Percentiles rank a stretch among this genome's conserved stretches.
Evolutionary conservation across 2,888 invertebrate species (phyloP).

Genomic region (Ormyrus nitidulus): DNA sequence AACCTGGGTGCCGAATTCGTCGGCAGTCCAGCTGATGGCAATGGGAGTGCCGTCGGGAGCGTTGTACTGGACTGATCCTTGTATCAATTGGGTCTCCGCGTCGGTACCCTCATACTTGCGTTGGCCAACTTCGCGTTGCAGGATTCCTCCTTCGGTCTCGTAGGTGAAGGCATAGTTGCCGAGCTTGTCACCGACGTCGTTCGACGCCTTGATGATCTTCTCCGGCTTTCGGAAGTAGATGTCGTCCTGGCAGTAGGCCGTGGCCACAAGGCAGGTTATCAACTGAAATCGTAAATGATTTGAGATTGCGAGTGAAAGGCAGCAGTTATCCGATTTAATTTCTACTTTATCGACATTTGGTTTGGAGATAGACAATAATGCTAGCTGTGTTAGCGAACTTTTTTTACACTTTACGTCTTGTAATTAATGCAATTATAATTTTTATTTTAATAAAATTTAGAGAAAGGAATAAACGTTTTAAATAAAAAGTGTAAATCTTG

Average conservation of each 20-base stretch:
- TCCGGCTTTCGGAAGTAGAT: conserved; percentile 71
- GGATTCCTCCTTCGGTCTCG: conserved; percentile 73
- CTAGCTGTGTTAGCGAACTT: too few relatives aligned
- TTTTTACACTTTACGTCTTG: too few relatives aligned
- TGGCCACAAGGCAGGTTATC: conserved; percentile 10
- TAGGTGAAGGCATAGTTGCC: conserved; percentile 71
- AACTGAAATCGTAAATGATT: conserved; percentile 24
- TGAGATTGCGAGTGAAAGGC: too few relatives aligned
- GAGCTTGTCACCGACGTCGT: conserved; percentile 69
- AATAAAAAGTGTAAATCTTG: too few relatives aligned
- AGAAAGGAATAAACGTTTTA: too few relatives aligned
- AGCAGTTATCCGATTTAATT: too few relatives aligned
- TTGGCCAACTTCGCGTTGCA: conserved; percentile 69
- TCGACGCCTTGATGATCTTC: conserved; percentile 67
- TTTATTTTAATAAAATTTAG: too few relatives aligned
- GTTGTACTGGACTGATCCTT: conserved; percentile 73
- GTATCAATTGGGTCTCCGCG: conserved; percentile 72
- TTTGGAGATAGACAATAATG: too few relatives aligned
- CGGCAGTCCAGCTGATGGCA: conserved; percentile 73
- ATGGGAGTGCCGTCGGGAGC: conserved; percentile 73
- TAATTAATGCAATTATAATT: too few relatives aligned
- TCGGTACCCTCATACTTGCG: conserved; percentile 72
- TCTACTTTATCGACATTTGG: too few relatives aligned
- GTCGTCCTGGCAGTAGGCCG: conserved; percentile 45
- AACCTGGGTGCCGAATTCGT: conserved; percentile 72